phyloP scores from a whole-genome alignment of 2,888 invertebrate genomes.

The Cetonia aurata region DNA sequence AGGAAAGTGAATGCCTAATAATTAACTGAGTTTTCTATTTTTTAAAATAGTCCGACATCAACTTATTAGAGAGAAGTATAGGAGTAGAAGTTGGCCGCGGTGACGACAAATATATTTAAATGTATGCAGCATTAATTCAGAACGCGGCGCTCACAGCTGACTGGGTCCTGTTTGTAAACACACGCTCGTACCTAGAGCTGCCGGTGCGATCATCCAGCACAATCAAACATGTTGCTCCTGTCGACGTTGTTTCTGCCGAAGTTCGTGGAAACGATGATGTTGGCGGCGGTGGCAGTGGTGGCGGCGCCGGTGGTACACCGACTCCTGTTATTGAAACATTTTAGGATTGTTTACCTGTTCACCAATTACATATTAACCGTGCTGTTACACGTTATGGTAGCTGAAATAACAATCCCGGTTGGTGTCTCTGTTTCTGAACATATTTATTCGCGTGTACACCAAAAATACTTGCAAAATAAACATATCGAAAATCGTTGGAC shows the following conservation, averaged over 20 bases:
- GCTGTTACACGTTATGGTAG: conserved; percentile 37
- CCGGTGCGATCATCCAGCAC: conserved; percentile 47
- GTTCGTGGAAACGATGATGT: conserved; percentile 36
- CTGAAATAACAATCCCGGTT: conserved; percentile 34
- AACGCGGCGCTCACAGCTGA: conserved; percentile 68
- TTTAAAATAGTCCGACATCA: neutral
- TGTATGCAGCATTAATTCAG: conserved; percentile 69
- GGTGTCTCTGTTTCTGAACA: conserved; percentile 18
- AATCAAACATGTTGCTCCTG: conserved; percentile 45
- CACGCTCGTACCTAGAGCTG: conserved; percentile 51
- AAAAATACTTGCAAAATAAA: conserved; percentile 34
- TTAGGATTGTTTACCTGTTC: conserved; percentile 52
- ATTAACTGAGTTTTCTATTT: neutral
- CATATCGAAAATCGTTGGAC: neutral
- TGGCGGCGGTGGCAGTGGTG: conserved; percentile 17
- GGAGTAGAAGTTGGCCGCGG: conserved; percentile 33
- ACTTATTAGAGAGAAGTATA: conserved; percentile 26
- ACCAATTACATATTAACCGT: conserved; percentile 41
- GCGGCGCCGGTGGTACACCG: conserved; percentile 39
- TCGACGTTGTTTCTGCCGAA: conserved; percentile 41
- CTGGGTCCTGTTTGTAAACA: conserved; percentile 68
- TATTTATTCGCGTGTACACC: conserved; percentile 13
- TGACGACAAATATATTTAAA: conserved; percentile 67
- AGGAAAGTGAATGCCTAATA: too few relatives aligned
- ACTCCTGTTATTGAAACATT: conserved; percentile 53